Base-by-base conservation (phyloP, 2,113 vertebrate genomes). In the Turdus rufiventris region DNA sequence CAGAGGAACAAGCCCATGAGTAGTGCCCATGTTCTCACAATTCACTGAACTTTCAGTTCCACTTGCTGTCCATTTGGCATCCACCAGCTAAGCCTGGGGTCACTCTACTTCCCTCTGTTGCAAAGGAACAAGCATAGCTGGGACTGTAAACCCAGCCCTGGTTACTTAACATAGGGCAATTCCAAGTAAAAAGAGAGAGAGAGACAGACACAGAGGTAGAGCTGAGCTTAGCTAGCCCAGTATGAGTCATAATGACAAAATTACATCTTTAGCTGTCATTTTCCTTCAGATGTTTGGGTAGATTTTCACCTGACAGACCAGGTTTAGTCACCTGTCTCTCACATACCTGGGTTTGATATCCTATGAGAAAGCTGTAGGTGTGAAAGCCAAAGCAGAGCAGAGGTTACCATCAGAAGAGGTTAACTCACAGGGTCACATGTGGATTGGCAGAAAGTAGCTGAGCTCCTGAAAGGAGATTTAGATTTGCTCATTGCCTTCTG, bases 311-410 rank as follows among this genome's bases (percentile, higher is more conserved):
- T 91, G 74, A 74, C 48, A 95, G 66, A 89, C 62, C 51, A 94
- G 63, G 53, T 92, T 93, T 95, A 87, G 58, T 91, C 63, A 67
- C 81, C 75, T 73, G 36, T 85, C 57, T 82, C 54, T 91, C 56
- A 71, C 34, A 72, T 62, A 33, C 31, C 43, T 43, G 38, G 88
- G 36, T 61, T n/a, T 51, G 38, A 80, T 89, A 76, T 70, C 62
- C 63, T 80, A 9, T 67, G 84, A 58, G 94, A 89, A 82, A 34
- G 51, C 65, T 71, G 51, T 51, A 77, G 77, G 50, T 82, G 34
- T 87, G 40, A 87, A 95, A 93, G 73, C 45, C 84, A 91, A 93
- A 88, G 77, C 74, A 96, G 67, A 86, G 78, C 54, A 62, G 56
- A 95, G 66, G 79, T 78, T 56, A 43, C 28, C 5, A 8, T 50